Evolutionary conservation across 2,888 invertebrate species (phyloP).

Genomic region (Ichneumoninae sp.): DNA sequence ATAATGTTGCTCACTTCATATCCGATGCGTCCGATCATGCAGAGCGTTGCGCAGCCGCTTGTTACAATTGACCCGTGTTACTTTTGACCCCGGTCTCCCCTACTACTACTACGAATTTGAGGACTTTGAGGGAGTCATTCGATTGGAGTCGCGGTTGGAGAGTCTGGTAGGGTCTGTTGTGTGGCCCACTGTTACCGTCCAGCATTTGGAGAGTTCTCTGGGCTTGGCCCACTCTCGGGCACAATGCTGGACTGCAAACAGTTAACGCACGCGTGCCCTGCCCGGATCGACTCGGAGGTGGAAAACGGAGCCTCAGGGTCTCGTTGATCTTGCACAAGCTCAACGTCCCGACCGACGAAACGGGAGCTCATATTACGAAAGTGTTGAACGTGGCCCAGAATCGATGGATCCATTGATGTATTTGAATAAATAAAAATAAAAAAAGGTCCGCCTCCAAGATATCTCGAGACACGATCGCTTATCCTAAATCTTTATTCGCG

Average conservation of each 20-base stretch:
- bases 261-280: not conserved
- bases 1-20: too few species aligned
- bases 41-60: too few species aligned
- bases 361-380: slow-evolving; percentile 14
- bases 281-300: not conserved
- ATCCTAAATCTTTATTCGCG: not conserved
- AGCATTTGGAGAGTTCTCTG: not conserved
- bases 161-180: too few species aligned
- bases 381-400: not conserved
- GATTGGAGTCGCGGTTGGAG: not conserved
- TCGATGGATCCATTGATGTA: not conserved
- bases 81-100: too few species aligned
- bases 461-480: not conserved
- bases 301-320: slow-evolving; percentile 4
- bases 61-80: too few species aligned
- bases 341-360: slow-evolving; percentile 20
- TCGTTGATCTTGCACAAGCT: slow-evolving; percentile 22
- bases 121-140: not conserved
- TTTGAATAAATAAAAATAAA: not conserved
- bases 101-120: not conserved
- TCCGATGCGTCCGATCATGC: too few species aligned
- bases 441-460: not conserved
- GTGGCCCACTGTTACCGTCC: too few species aligned
- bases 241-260: too few species aligned
- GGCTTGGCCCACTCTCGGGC: not conserved